phyloP scores from a whole-genome alignment of 2,113 vertebrate genomes.

The Centropus bengalensis region DNA sequence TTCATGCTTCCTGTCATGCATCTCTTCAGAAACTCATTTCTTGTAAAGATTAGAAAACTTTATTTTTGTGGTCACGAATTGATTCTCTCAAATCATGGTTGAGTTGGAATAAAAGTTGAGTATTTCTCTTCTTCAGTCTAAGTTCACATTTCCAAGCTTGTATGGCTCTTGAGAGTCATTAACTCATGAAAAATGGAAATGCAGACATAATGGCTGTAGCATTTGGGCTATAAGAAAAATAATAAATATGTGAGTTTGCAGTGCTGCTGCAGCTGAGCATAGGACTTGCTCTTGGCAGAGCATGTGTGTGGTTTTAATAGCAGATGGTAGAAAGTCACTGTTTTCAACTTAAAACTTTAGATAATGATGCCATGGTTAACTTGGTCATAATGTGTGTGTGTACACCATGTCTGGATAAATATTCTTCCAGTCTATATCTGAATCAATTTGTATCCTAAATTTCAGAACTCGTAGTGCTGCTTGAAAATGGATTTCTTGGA shows the following conservation, averaged over 20 bases:
- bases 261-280: neutral
- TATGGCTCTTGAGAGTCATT: neutral
- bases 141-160: neutral
- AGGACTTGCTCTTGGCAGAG: neutral
- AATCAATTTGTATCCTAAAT: neutral
- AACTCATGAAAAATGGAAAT: neutral
- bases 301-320: neutral
- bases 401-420: neutral
- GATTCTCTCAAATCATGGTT: neutral
- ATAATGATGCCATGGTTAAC: neutral
- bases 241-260: neutral
- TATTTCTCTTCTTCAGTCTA: neutral
- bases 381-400: neutral
- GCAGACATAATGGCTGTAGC: neutral
- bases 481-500: neutral
- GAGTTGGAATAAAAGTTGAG: neutral
- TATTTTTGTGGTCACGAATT: neutral
- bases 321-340: neutral
- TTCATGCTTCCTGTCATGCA: slow-evolving; percentile 21
- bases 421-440: neutral
- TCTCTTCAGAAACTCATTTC: slow-evolving; percentile 16
- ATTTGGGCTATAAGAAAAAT: neutral
- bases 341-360: neutral
- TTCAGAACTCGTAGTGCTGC: neutral
- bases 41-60: neutral